phyloP scores from a whole-genome alignment of 2,888 invertebrate species.

The Microplitis deprimator region DNA sequence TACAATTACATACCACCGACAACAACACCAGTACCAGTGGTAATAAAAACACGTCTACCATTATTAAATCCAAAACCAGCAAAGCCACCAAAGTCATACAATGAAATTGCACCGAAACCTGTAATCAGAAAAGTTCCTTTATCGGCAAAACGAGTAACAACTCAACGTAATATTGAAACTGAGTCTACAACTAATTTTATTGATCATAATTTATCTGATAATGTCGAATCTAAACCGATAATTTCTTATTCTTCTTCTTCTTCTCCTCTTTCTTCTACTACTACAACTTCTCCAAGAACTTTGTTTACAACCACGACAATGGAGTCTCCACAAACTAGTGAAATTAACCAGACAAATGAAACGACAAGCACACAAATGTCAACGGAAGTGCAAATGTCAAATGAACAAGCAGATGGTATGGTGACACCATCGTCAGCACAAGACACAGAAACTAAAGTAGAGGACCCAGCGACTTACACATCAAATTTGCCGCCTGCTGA shows the following conservation, averaged over 20 bases:
- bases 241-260: neutral
- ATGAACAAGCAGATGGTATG: too few relatives aligned
- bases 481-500: conserved; percentile 40
- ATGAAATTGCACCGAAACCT: conserved; percentile 66
- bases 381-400: too few relatives aligned
- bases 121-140: conserved; percentile 63
- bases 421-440: too few relatives aligned
- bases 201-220: neutral
- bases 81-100: conserved; percentile 63
- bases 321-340: neutral
- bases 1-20: conserved; percentile 64
- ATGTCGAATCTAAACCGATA: neutral
- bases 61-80: conserved; percentile 64
- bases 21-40: conserved; percentile 64
- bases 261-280: neutral
- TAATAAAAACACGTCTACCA: conserved; percentile 61
- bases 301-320: neutral
- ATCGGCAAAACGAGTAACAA: conserved; percentile 51
- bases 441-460: neutral
- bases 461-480: neutral
- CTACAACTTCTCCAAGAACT: conserved; percentile 8
- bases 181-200: neutral
- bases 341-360: neutral
- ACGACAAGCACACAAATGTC: too few relatives aligned
- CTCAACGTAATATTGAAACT: conserved; percentile 24